Evolutionary conservation across 2,888 invertebrate species (phyloP).

Genomic region (Scaptomyza caliginosa): DNA sequence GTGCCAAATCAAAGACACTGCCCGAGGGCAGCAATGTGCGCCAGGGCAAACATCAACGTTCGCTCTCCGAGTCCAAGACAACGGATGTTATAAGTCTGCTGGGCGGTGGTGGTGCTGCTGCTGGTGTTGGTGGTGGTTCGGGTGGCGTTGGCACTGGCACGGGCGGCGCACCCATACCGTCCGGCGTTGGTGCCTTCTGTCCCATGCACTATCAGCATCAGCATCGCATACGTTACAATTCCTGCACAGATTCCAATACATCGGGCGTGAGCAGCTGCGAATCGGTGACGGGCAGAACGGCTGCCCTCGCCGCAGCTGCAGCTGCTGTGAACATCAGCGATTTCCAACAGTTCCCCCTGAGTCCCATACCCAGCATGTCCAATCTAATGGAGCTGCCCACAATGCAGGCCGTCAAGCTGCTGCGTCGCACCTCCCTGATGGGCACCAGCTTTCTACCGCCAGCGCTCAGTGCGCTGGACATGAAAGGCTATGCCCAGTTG

Average conservation of each 20-base stretch:
- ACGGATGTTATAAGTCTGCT: constrained; percentile 85
- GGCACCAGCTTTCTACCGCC: constrained; percentile 78
- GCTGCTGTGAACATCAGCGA: constrained; percentile 87
- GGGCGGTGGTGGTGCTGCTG: constrained; percentile 42
- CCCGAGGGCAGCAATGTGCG: constrained; percentile 84
- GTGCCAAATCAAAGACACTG: constrained; percentile 85
- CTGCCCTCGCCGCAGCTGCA: constrained; percentile 87
- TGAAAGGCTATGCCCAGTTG: constrained; percentile 90
- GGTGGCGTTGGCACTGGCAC: constrained; percentile 29
- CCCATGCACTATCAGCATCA: constrained; percentile 67
- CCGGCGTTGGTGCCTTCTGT: constrained; percentile 27
- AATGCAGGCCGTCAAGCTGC: constrained; percentile 46
- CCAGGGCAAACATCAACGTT: constrained; percentile 86
- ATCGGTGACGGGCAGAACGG: constrained; percentile 87
- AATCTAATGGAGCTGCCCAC: constrained; percentile 86
- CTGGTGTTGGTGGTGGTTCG: constrained; percentile 38
- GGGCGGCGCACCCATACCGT: constrained; percentile 1
- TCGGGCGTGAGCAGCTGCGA: constrained; percentile 93
- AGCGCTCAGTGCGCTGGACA: constrained; percentile 89
- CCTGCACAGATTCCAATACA: constrained; percentile 90
- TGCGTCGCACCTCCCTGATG: constrained; percentile 79
- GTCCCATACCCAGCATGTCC: constrained; percentile 94
- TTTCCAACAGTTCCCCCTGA: constrained; percentile 90
- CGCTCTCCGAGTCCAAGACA: constrained; percentile 89
- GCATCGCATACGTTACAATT: constrained; percentile 86